Evolutionary conservation across 2,888 invertebrate species (phyloP).

Genomic region (Parascotia fuliginaria): DNA sequence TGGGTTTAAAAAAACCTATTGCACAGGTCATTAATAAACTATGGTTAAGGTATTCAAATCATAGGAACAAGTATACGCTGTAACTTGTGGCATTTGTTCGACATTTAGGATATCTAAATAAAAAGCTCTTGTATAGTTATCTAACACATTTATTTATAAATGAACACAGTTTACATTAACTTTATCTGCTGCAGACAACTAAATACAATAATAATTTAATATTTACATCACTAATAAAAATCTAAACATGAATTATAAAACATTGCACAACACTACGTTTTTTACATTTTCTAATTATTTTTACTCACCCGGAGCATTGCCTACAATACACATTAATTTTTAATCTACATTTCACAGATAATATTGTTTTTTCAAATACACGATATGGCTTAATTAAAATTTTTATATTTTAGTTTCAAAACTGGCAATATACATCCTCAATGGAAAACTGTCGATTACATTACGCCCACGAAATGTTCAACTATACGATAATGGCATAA

Average conservation of each 20-base stretch:
- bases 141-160: slow-evolving; percentile 80
- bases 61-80: too few relatives aligned
- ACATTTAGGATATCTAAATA: too few relatives aligned
- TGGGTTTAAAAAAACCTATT: too few relatives aligned
- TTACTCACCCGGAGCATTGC: slow-evolving; percentile 49
- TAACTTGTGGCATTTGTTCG: too few relatives aligned
- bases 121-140: slow-evolving; percentile 29
- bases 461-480: too few relatives aligned
- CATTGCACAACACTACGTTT: slow-evolving; percentile 34
- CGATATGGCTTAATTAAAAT: slow-evolving; percentile 2
- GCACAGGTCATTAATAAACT: too few relatives aligned
- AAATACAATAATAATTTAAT: slow-evolving; percentile 40
- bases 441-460: too few relatives aligned
- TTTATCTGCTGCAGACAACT: slow-evolving; percentile 59
- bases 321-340: slow-evolving; percentile 44
- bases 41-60: too few relatives aligned
- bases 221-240: slow-evolving; percentile 41
- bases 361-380: slow-evolving; percentile 6
- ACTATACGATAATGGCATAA: too few relatives aligned
- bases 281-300: slow-evolving; percentile 41
- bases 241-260: slow-evolving; percentile 34
- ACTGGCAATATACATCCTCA: too few relatives aligned
- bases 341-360: slow-evolving; percentile 17
- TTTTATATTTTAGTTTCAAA: too few relatives aligned
- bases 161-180: slow-evolving; percentile 79